Evolutionary conservation across 2,113 vertebrate genomes (phyloP).

Genomic region (Melanostigma gelatinosum): DNA sequence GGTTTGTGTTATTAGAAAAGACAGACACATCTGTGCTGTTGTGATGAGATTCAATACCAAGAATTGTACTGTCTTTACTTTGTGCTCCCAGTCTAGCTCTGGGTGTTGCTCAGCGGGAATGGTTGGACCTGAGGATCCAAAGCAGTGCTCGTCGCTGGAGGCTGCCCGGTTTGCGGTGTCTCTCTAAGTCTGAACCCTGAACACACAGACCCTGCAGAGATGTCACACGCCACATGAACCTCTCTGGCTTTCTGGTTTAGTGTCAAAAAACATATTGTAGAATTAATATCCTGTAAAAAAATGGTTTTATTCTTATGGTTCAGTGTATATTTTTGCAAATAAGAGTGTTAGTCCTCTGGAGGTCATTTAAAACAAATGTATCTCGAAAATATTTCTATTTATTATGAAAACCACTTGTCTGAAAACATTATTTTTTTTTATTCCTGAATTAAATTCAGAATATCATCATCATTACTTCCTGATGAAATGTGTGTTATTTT

Average conservation of each 20-base stretch:
- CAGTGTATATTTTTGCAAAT: not conserved
- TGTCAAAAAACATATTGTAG: not conserved
- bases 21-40: not conserved
- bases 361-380: not conserved
- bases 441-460: slow-evolving; percentile 6
- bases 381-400: not conserved
- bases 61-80: not conserved
- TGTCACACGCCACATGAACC: not conserved
- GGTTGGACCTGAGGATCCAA: slow-evolving; percentile 72
- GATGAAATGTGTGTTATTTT: not conserved
- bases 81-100: slow-evolving; percentile 48
- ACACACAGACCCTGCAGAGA: not conserved
- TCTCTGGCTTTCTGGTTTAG: not conserved
- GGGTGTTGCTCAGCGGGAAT: slow-evolving; percentile 63
- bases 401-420: not conserved
- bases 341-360: not conserved
- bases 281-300: not conserved
- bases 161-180: slow-evolving; percentile 63
- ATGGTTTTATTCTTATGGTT: not conserved
- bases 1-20: not conserved
- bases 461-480: not conserved
- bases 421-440: slow-evolving; percentile 20
- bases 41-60: not conserved
- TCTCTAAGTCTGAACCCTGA: slow-evolving; percentile 62
- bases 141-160: slow-evolving; percentile 53